Conservation (phyloP, 2,113 vertebrate species). For the Scomber japonicus region DNA sequence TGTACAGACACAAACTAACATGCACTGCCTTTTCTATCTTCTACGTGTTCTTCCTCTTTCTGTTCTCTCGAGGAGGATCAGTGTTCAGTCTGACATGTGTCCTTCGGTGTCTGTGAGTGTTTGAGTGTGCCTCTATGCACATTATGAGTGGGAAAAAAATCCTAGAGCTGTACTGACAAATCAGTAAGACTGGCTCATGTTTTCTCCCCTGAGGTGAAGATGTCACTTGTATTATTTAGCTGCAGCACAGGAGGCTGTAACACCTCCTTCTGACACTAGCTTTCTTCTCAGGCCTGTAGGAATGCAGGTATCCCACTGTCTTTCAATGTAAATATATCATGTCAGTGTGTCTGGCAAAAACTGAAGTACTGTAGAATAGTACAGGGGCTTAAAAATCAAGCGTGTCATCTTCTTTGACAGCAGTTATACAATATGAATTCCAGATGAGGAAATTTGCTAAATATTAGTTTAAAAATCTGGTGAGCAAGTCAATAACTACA, state of each 20-base stretch:
- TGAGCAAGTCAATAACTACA: not conserved
- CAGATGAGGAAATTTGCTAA: not conserved
- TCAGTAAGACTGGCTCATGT: conserved; percentile 27
- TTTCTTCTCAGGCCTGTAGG: conserved; percentile 13
- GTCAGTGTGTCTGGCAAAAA: conserved; percentile 4
- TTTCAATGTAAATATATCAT: not conserved
- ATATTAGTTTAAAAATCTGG: no score
- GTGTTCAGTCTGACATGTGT: conserved; percentile 17
- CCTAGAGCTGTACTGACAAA: conserved; percentile 18
- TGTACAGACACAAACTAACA: no score
- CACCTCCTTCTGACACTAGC: conserved; percentile 43
- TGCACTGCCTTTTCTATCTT: not conserved
- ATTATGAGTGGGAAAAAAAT: not conserved
- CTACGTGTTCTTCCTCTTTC: not conserved
- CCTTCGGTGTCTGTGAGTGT: conserved; percentile 8
- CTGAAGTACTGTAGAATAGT: not conserved
- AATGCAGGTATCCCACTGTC: conserved; percentile 20
- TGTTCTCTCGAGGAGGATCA: not conserved
- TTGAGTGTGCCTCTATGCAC: not conserved
- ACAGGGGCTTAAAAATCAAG: not conserved
- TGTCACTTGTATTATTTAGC: conserved; percentile 68
- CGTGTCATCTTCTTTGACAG: no score
- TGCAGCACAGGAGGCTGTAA: conserved; percentile 34
- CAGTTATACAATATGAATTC: not conserved
- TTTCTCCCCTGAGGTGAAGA: conserved; percentile 51